These are phyloP conservation scores for Eupelmus urozonus DNA, from an alignment of 2,888 invertebrate genomes.

Conservation along the genomic window DNA sequence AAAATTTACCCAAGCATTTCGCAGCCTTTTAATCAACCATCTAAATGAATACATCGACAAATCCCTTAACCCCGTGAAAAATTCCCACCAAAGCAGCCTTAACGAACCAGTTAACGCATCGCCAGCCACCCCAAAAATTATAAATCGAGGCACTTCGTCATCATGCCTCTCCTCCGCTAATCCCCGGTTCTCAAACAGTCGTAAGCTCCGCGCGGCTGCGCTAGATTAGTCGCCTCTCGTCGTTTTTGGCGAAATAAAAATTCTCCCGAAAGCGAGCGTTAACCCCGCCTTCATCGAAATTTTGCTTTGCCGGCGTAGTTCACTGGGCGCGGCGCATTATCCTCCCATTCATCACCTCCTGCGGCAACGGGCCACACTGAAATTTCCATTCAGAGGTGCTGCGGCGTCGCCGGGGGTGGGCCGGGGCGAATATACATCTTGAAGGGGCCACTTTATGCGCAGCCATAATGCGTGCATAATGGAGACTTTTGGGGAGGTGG, in stretches of 20 bases:
- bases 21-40: too few relatives aligned
- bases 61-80: too few relatives aligned
- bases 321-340: constrained; percentile 14
- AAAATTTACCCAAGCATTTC: too few relatives aligned
- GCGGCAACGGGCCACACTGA: constrained; percentile 2
- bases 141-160: constrained; percentile 22
- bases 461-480: constrained; percentile 8
- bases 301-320: not conserved
- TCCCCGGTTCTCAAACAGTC: not conserved
- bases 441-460: constrained; percentile 12
- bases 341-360: constrained; percentile 33
- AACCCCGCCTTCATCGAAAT: not conserved
- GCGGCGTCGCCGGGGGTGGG: not conserved
- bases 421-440: constrained; percentile 18
- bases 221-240: constrained; percentile 3
- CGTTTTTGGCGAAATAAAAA: constrained; percentile 16
- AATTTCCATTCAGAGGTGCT: constrained; percentile 32
- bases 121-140: not conserved
- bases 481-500: not conserved
- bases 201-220: not conserved
- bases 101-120: too few relatives aligned
- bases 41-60: too few relatives aligned
- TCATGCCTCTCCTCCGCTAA: not conserved
- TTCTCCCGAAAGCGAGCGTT: not conserved
- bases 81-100: too few relatives aligned